Evolutionary conservation across 1,140 invertebrate genomes (phyloP), one percentile per base, ranked within the genome.

Genomic region (Papilio machaon): DNA sequence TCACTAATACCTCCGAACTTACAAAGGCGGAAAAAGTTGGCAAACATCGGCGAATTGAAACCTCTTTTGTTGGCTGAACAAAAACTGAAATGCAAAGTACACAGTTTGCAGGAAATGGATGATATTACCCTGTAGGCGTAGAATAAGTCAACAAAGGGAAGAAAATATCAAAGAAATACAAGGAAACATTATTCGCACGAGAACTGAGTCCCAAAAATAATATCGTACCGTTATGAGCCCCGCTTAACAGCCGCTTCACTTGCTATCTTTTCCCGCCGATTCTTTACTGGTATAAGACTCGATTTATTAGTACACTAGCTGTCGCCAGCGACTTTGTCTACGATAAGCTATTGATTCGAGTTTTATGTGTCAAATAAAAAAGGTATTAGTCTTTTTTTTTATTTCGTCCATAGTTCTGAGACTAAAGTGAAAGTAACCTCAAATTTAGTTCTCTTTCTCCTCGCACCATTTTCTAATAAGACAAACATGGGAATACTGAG

Each of bases 161-260:
- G 64, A 70, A 70, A 70, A 70, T 70, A 70, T 38, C 64, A 70
- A 70, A 70, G 64, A 70, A 70, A 70, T 70, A 70, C 64, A 35
- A 70, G 64, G 64, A 70, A 70, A 70, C 64, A 70, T 70, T 70
- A 70, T 70, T 70, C 64, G 64, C 64, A 70, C 30, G 64, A 70
- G 30, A 70, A 70, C 64, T 35, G 64, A 70, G 64, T 15, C 64
- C 64, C 64, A 70, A 70, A 67, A 35, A 67, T 67, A 67, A 67
- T 35, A 67, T 67, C 64, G 64, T 67, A 67, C 23, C 23, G 54
- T 19, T n/a, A 30, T 35, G 64, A 67, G 64, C 64, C 30, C 30
- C 30, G 64, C 64, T 67, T 67, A 67, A 67, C 64, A 11, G 64
- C 30, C 64, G 23, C 64, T 67, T 67, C 11, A 30, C 64, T 35